Evolutionary conservation across 2,113 vertebrate genomes (phyloP).

Genomic region (Andinoacara biseriatus): DNA sequence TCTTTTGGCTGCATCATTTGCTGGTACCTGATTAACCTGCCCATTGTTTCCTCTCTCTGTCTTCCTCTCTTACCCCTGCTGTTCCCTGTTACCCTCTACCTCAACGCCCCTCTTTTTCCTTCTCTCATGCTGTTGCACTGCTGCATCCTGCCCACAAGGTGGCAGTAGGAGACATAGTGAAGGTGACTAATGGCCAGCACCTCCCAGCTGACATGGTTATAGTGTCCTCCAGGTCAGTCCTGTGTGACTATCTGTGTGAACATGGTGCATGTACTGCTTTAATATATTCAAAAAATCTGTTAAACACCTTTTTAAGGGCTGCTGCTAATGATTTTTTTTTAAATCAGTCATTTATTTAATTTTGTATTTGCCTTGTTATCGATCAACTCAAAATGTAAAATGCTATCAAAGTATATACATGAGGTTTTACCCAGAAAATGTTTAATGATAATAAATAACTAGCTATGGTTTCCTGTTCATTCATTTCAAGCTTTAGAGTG

Average conservation of each 20-base stretch:
- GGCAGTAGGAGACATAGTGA: constrained; percentile 98
- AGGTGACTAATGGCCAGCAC: constrained; percentile 98
- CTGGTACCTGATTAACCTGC: constrained; percentile 45
- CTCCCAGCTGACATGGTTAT: constrained; percentile 98
- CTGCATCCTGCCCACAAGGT: constrained; percentile 86
- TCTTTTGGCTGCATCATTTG: constrained; percentile 30
- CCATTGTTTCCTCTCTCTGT: constrained; percentile 29
- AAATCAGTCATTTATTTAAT: neutral
- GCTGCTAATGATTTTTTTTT: neutral
- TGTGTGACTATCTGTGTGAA: constrained; percentile 5
- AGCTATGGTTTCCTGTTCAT: neutral
- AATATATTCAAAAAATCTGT: neutral
- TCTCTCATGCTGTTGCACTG: constrained; percentile 70
- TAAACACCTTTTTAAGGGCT: neutral
- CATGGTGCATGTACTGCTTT: neutral
- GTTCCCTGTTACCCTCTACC: neutral
- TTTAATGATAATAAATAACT: neutral
- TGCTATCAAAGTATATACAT: neutral
- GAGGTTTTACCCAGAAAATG: neutral
- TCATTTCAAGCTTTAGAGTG: neutral
- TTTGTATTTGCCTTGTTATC: neutral
- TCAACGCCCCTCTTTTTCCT: neutral
- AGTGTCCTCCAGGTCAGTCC: constrained; percentile 93
- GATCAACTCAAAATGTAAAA: neutral
- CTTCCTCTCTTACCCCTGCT: neutral